Evolutionary conservation across 1,140 invertebrate genomes (phyloP).

Genomic region (Trinorchestia longiramus): DNA sequence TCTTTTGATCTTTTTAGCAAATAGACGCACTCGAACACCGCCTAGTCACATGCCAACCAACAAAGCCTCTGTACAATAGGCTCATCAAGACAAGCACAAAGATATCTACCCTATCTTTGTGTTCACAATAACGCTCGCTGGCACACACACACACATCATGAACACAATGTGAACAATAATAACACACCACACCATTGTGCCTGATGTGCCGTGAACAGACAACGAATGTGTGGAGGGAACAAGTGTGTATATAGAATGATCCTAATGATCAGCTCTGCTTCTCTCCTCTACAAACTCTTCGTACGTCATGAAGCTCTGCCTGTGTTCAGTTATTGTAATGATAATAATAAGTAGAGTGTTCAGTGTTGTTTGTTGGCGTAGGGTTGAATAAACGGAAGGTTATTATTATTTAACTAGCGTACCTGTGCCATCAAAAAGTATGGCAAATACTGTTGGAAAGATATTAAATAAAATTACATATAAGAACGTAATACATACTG

Average conservation of each 20-base stretch:
- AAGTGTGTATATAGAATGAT: neutral
- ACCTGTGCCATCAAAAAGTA: too few species aligned
- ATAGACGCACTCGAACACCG: neutral
- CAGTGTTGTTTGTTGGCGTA: too few species aligned
- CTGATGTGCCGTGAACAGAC: neutral
- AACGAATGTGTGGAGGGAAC: neutral
- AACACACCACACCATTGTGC: neutral
- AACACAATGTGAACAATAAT: neutral
- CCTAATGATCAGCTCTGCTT: neutral
- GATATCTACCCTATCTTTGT: neutral
- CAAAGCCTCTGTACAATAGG: neutral
- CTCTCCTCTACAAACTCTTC: neutral
- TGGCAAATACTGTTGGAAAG: too few species aligned
- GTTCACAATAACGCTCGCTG: neutral
- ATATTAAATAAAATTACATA: too few species aligned
- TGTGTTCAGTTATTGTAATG: too few species aligned
- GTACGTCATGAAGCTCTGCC: neutral
- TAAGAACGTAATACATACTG: too few species aligned
- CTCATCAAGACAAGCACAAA: conserved; percentile 11
- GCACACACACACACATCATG: conserved; percentile 9
- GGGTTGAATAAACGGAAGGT: too few species aligned
- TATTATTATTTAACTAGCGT: too few species aligned
- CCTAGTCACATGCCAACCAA: neutral
- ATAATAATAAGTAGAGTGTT: too few species aligned
- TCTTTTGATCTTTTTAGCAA: neutral